Conservation (phyloP, 2,888 invertebrate species). For the Agrotis segetum region DNA sequence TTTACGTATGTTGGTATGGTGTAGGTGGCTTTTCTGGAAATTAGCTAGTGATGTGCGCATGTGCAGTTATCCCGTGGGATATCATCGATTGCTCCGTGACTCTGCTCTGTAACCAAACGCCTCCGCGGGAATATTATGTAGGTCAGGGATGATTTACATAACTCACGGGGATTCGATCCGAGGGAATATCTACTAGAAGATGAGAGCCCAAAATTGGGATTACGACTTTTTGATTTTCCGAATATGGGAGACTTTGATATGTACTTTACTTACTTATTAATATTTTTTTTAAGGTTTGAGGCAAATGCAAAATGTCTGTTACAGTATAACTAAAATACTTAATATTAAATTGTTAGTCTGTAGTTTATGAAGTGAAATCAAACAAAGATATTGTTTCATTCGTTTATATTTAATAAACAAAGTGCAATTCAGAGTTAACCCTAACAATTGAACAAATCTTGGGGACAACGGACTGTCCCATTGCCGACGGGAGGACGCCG, state of each 20-base stretch:
- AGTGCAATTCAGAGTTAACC: slow-evolving; percentile 91
- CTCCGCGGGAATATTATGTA: slow-evolving; percentile 78
- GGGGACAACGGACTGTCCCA: slow-evolving; percentile 83
- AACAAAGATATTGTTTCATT: slow-evolving; percentile 83
- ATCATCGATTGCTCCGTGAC: slow-evolving; percentile 85
- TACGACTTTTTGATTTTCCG: not conserved
- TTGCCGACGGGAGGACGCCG: slow-evolving; percentile 78
- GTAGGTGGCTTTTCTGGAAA: slow-evolving; percentile 35
- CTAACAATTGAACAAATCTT: slow-evolving; percentile 90
- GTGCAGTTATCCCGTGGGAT: slow-evolving; percentile 89
- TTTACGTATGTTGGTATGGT: slow-evolving; percentile 19
- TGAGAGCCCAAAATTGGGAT: slow-evolving; percentile 7
- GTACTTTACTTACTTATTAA: not conserved
- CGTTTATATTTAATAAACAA: slow-evolving; percentile 92
- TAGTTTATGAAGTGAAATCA: slow-evolving; percentile 62
- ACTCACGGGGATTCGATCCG: slow-evolving; percentile 27
- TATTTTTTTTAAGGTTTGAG: not conserved
- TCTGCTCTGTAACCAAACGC: slow-evolving; percentile 69
- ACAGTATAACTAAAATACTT: not conserved
- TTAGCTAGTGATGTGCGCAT: slow-evolving; percentile 78
- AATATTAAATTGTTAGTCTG: not conserved
- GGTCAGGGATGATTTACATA: slow-evolving; percentile 81
- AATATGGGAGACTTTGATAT: not conserved
- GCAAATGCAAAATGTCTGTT: not conserved
- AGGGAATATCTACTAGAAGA: slow-evolving; percentile 7